phyloP scores from a whole-genome alignment of 2,113 vertebrate species.

The Ploceus nigricollis region DNA sequence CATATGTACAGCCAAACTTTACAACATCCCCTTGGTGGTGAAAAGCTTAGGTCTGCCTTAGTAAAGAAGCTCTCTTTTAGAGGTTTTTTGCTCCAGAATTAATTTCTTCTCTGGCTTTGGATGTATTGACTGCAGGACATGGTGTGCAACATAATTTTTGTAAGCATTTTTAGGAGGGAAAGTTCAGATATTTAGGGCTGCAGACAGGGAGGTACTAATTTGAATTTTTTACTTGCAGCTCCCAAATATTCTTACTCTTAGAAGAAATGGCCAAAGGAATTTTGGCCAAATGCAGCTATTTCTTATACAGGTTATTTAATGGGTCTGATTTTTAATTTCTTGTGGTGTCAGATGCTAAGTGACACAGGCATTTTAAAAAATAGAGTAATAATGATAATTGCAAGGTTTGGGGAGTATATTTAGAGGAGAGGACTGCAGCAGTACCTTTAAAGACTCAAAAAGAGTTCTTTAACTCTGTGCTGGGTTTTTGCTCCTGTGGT shows the following conservation, averaged over 20 bases:
- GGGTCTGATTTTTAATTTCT: background rate
- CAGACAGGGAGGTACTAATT: background rate
- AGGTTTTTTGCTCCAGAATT: background rate
- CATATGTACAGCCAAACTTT: background rate
- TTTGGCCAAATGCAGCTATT: background rate
- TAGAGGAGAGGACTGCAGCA: background rate
- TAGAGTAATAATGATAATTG: background rate
- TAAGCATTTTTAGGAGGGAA: background rate
- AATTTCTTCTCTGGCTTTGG: background rate
- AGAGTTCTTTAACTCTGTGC: background rate
- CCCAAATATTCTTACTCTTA: background rate
- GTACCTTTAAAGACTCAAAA: background rate
- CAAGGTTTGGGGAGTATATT: background rate
- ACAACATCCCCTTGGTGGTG: background rate
- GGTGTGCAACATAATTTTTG: background rate
- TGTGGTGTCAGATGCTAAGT: background rate
- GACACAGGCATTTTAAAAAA: background rate
- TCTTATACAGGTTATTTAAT: background rate
- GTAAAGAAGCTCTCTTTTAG: background rate
- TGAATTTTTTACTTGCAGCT: background rate
- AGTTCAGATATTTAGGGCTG: background rate
- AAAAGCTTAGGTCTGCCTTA: background rate
- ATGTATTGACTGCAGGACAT: background rate
- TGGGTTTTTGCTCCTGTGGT: conserved; percentile 18
- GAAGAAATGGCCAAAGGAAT: background rate